Evolutionary conservation across 2,113 vertebrate genomes (phyloP), one percentile per base, ranked within the genome.

Genomic region (Taurulus bubalis): DNA sequence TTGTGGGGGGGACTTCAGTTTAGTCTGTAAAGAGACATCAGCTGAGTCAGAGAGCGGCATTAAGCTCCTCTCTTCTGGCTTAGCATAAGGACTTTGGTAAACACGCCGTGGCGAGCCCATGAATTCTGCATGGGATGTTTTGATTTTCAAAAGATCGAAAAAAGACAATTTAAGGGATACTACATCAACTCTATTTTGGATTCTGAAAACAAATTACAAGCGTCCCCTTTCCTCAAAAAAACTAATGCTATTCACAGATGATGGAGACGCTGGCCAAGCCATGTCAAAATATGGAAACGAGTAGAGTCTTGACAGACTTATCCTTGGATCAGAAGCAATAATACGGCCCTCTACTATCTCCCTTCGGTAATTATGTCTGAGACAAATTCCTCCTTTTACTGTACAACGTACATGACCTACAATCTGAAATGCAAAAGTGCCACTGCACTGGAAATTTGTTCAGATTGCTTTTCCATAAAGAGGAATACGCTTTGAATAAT

Each of bases 31-130:
- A 69, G 40, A 70, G 74, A 80, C 80, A 38, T 75, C 42, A 60
- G 84, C 86, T 83, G 86, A 90, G 80, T 90, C 85, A 87, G 75
- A 75, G 30, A 62, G 81, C 2, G 30, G 65, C 42, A 59, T 30
- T 83, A 71, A 77, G 55, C 40, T 81, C 77, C 32, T 71, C 64
- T 76, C 59, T 66, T 75, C 34, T 67, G 65, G 42, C 73, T 36
- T 62, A 68, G 32, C 26, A 10, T 6, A 59, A 71, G 67, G 36
- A 80, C 49, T 55, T 56, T 70, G 51, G 72, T 65, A 66, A 79
- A 82, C 68, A 80, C 0, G 4, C 51, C 22, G 28, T 3, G 10
- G 60, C 28, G 77, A 72, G 26, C 32, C 66, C 30, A 45, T 51
- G 11, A 45, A 63, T 68, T 67, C 22, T 51, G 20, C 28, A 51